A percentile compares a stretch with the other conserved stretches of the same genome.
Evolutionary conservation across 2,888 invertebrate genomes (phyloP).

Genomic region (Lypha dubia): DNA sequence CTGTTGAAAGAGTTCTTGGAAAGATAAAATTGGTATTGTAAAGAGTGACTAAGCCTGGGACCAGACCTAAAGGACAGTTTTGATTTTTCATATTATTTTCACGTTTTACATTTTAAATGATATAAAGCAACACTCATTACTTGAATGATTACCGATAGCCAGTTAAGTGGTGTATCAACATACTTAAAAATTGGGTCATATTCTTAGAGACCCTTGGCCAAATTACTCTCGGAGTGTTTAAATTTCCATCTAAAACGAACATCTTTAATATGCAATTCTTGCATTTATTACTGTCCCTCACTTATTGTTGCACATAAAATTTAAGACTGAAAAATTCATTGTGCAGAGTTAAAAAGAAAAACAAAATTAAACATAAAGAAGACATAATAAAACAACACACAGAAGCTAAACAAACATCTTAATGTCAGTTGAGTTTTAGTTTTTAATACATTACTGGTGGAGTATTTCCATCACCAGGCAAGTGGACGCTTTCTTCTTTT

Average conservation of each 20-base stretch:
- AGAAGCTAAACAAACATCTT: conserved; percentile 42
- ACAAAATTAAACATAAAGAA: background rate
- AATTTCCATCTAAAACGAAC: no score
- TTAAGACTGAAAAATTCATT: background rate
- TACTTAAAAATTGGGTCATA: no score
- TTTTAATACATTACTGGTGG: background rate
- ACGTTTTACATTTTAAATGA: no score
- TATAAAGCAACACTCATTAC: no score
- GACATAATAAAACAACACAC: conserved; percentile 2
- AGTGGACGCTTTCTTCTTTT: conserved; percentile 1
- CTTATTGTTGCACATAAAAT: background rate
- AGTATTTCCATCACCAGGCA: background rate
- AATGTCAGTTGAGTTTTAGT: conserved; percentile 47
- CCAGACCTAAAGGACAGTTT: no score
- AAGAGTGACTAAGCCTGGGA: background rate
- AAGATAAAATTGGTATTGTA: background rate
- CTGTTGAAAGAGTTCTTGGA: background rate
- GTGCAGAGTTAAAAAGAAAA: background rate
- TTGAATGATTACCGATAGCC: no score
- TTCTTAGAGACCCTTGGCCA: no score
- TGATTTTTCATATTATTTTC: no score
- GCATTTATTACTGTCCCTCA: background rate
- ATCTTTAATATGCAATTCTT: background rate
- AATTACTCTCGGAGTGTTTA: no score
- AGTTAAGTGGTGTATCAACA: no score